Evolutionary conservation across 35 echinoderm and acorn worm genomes (phyloP).

Genomic region (Strongylocentrotus purpuratus): DNA sequence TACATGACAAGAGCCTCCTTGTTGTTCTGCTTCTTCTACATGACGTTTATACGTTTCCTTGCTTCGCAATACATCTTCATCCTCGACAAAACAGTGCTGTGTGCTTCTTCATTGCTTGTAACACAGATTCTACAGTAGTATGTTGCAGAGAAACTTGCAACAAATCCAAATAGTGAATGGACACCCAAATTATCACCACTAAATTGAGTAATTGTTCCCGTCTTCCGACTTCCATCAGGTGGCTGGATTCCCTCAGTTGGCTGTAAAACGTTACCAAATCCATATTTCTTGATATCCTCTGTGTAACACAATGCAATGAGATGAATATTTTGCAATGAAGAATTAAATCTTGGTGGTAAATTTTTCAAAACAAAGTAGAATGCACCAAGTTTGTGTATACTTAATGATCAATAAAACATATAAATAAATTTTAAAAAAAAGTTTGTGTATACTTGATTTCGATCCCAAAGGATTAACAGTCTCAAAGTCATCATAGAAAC

Average conservation of each 20-base stretch:
- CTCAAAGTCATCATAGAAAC: no score
- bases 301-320: slow-evolving; percentile 67
- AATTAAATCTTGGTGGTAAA: slow-evolving; percentile 56
- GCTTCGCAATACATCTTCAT: neutral
- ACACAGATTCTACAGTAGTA: slow-evolving; percentile 56
- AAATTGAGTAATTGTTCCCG: slow-evolving; percentile 61
- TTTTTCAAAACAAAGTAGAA: no score
- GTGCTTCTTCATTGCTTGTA: neutral
- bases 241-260: slow-evolving; percentile 42
- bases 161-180: slow-evolving; percentile 59
- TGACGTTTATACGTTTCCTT: neutral
- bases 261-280: slow-evolving; percentile 45
- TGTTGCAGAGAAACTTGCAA: slow-evolving; percentile 66
- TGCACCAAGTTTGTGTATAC: no score
- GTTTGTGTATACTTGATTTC: no score
- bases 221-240: slow-evolving; percentile 52
- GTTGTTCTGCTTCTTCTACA: neutral
- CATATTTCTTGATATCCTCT: slow-evolving; percentile 68
- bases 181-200: slow-evolving; percentile 75
- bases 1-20: no score
- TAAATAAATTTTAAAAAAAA: no score
- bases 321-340: slow-evolving; percentile 63
- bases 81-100: neutral
- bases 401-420: no score
- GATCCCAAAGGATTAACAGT: no score